Conservation (phyloP, 1,140 invertebrate species). For the Lepidotrigona ventralis region DNA sequence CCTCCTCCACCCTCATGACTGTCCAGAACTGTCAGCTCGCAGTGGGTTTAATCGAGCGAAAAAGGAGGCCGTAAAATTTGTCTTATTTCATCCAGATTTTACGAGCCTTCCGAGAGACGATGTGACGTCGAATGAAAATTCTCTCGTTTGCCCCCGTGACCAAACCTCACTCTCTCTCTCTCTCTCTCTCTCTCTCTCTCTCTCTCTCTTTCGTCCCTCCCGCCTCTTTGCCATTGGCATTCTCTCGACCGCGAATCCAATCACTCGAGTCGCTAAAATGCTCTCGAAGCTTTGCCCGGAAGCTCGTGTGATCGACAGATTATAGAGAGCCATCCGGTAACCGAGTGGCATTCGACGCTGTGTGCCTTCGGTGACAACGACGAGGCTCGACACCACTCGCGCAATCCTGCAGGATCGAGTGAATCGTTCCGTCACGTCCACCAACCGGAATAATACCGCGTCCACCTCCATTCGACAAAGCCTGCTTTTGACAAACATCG, state of each 20-base stretch:
- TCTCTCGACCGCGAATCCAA: slow-evolving; percentile 31
- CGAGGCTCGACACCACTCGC: slow-evolving; percentile 39
- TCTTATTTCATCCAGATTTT: slow-evolving; percentile 14
- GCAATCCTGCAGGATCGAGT: slow-evolving; percentile 53
- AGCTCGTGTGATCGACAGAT: slow-evolving; percentile 54
- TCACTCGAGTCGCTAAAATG: slow-evolving; percentile 43
- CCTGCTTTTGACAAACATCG: slow-evolving; percentile 40
- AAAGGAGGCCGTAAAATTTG: not conserved
- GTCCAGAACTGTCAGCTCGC: not conserved
- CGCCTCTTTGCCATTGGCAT: not conserved
- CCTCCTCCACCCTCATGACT: no score
- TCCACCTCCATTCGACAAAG: slow-evolving; percentile 37
- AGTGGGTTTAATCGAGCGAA: not conserved
- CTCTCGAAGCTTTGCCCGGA: slow-evolving; percentile 26
- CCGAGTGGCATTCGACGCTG: slow-evolving; percentile 49
- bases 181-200: no score
- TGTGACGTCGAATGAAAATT: not conserved
- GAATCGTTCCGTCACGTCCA: slow-evolving; percentile 37
- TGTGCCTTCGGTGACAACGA: slow-evolving; percentile 41
- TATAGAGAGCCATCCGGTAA: slow-evolving; percentile 49
- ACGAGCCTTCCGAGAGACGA: not conserved
- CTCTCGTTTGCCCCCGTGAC: not conserved
- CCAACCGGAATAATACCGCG: not conserved
- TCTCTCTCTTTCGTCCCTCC: not conserved
- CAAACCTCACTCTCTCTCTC: not conserved